Percentiles rank a stretch among this genome's conserved stretches.
Conservation (phyloP, 2,888 invertebrate species). For the Lasiommata megera region DNA sequence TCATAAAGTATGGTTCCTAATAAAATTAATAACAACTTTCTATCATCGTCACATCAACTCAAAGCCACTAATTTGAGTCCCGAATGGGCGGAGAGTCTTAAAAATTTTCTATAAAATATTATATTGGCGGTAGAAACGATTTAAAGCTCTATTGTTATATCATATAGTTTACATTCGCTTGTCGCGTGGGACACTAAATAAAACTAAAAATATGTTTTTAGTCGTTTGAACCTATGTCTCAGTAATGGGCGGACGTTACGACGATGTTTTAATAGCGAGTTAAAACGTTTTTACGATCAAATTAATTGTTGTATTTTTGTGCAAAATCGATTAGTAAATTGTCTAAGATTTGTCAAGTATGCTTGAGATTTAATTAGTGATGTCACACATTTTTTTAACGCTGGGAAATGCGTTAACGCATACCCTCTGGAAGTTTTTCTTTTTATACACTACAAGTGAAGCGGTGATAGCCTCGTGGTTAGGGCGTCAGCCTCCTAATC, state of each 20-base stretch:
- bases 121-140: constrained; percentile 2
- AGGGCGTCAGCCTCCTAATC: no score
- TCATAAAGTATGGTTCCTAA: constrained; percentile 38
- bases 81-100: constrained; percentile 50
- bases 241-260: constrained; percentile 52
- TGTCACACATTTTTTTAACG: no score
- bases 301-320: not conserved
- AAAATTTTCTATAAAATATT: constrained; percentile 39
- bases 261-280: constrained; percentile 46
- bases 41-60: constrained; percentile 58
- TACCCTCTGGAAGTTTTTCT: no score
- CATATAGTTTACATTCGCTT: constrained; percentile 10
- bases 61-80: constrained; percentile 53
- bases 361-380: no score
- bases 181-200: constrained; percentile 13
- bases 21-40: constrained; percentile 56
- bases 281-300: constrained; percentile 24
- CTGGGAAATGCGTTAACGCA: no score
- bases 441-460: no score
- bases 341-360: no score
- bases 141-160: constrained; percentile 27
- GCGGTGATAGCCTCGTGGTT: no score
- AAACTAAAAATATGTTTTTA: constrained; percentile 43
- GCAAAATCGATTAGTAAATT: no score
- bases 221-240: constrained; percentile 53